Evolutionary conservation across 2,888 invertebrate genomes (phyloP).

Genomic region (Sussaba pulchella): DNA sequence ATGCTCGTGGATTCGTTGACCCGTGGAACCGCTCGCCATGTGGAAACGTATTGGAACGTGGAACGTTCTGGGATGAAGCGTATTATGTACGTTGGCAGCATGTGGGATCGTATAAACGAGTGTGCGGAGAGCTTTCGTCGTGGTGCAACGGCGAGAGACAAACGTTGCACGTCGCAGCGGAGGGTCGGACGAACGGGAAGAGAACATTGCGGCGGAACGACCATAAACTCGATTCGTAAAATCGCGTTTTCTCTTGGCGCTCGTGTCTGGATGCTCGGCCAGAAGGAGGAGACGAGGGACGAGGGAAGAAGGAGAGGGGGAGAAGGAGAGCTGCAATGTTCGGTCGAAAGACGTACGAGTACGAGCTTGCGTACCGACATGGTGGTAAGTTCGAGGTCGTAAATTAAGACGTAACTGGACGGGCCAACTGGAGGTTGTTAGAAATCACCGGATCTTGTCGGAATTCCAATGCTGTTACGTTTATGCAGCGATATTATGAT

Average conservation of each 20-base stretch:
- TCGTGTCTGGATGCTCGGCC: constrained; percentile 6
- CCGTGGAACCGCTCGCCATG: constrained; percentile 21
- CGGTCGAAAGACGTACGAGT: constrained; percentile 45
- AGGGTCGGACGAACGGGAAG: constrained; percentile 19
- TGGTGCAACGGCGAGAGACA: constrained; percentile 12
- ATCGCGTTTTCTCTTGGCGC: constrained; percentile 34
- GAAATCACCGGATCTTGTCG: constrained; percentile 12
- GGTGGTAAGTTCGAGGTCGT: constrained; percentile 38
- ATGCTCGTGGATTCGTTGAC: constrained; percentile 34
- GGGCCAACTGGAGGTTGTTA: constrained; percentile 5
- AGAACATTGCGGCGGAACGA: constrained; percentile 24
- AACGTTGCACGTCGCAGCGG: constrained; percentile 13
- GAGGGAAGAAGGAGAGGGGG: too few species aligned
- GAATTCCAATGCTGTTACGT: constrained; percentile 8
- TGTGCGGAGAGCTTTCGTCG: constrained; percentile 2
- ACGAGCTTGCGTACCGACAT: not conserved
- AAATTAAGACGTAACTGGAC: constrained; percentile 48
- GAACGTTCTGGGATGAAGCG: not conserved
- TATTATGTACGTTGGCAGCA: not conserved
- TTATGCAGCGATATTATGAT: constrained; percentile 16
- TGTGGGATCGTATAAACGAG: constrained; percentile 5
- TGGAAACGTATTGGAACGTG: constrained; percentile 28
- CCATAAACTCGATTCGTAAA: constrained; percentile 55
- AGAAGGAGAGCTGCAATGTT: constrained; percentile 15
- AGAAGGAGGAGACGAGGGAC: not conserved